phyloP scores from a whole-genome alignment of 2,888 invertebrate species.

The Furcula furcula region DNA sequence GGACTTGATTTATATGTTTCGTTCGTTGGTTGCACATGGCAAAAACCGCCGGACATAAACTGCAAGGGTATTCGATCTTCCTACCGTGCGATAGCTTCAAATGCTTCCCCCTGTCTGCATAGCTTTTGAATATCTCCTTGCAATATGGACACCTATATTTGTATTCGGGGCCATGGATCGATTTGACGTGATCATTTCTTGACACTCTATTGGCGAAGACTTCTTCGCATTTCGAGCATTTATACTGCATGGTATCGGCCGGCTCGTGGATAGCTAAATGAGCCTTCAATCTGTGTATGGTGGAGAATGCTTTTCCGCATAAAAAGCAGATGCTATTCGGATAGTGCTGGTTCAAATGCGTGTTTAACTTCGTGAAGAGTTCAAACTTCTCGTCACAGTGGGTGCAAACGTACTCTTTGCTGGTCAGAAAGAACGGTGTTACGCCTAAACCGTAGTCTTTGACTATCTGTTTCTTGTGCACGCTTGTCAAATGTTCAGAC shows the following conservation, averaged over 20 bases:
- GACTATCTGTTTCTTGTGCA: conserved; percentile 52
- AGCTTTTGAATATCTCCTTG: conserved; percentile 57
- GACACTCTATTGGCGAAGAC: conserved; percentile 44
- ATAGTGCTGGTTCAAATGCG: conserved; percentile 65
- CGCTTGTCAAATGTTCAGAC: conserved; percentile 48
- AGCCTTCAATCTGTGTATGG: conserved; percentile 48
- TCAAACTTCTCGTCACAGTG: conserved; percentile 54
- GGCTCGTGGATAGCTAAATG: conserved; percentile 54
- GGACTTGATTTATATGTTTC: conserved; percentile 61
- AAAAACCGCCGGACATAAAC: conserved; percentile 60
- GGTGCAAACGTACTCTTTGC: conserved; percentile 48
- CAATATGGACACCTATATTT: conserved; percentile 56
- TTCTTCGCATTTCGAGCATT: conserved; percentile 56
- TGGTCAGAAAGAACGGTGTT: conserved; percentile 50
- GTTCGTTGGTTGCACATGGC: conserved; percentile 57
- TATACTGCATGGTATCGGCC: conserved; percentile 27
- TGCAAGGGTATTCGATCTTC: conserved; percentile 61
- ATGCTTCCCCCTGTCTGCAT: conserved; percentile 51
- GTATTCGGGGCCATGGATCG: conserved; percentile 43
- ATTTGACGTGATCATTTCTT: conserved; percentile 48
- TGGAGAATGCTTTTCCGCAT: conserved; percentile 65
- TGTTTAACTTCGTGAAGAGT: conserved; percentile 59
- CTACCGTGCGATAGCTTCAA: conserved; percentile 50
- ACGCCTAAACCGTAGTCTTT: conserved; percentile 53
- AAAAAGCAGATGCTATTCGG: conserved; percentile 64